Conservation (phyloP, 2,797 vertebrate species). For the Sebastes goodei region DNA sequence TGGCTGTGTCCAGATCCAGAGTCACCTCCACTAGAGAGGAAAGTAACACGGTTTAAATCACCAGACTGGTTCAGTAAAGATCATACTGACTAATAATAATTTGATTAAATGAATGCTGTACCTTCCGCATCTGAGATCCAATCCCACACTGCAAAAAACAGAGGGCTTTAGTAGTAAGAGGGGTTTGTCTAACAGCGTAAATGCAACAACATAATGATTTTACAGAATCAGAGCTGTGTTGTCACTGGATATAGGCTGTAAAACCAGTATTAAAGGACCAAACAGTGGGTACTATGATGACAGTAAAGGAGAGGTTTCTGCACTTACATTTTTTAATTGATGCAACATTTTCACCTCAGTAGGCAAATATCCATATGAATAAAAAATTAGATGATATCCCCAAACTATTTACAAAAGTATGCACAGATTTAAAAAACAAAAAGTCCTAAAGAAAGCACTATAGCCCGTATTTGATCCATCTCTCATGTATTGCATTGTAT, state of each 20-base stretch:
- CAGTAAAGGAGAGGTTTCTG: neutral
- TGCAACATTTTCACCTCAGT: neutral
- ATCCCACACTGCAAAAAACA: slow-evolving; percentile 79
- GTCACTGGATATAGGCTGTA: neutral
- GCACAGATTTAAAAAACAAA: neutral
- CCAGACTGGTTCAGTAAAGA: neutral
- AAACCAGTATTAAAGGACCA: neutral
- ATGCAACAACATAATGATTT: neutral
- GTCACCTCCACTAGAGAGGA: slow-evolving; percentile 77
- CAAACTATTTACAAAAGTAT: neutral
- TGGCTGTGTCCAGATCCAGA: slow-evolving; percentile 83
- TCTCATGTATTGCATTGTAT: neutral
- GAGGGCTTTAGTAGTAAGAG: neutral
- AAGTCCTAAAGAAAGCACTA: neutral
- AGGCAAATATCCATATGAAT: neutral
- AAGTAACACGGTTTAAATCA: neutral
- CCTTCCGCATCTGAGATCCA: slow-evolving; percentile 84
- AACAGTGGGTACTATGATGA: neutral
- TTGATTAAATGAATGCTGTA: slow-evolving; percentile 40
- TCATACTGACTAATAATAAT: neutral
- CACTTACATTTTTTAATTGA: too few species aligned
- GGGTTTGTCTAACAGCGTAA: neutral
- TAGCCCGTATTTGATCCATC: neutral
- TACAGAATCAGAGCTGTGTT: neutral
- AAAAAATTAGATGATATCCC: neutral